Evolutionary conservation across 2,797 vertebrate species (phyloP).

Genomic region (Acipenser transmontanus): DNA sequence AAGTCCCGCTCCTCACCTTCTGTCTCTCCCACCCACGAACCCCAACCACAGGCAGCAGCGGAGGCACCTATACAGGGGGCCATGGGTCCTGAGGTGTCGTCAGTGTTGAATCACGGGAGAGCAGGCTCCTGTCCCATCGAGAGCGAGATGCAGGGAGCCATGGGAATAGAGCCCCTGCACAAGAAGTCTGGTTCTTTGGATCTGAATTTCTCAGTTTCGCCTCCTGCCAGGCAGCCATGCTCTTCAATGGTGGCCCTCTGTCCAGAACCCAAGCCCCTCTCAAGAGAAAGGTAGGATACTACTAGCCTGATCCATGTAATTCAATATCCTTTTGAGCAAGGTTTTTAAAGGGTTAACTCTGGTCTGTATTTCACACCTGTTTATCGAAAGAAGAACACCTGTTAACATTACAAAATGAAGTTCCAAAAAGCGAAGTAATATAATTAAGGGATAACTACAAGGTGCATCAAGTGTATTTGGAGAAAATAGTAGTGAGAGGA

Average conservation of each 20-base stretch:
- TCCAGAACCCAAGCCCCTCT: conserved; percentile 88
- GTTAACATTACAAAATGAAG: too few relatives aligned
- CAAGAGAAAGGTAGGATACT: conserved; percentile 78
- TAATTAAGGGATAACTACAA: too few relatives aligned
- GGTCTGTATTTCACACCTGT: too few relatives aligned
- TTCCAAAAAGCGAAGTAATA: too few relatives aligned
- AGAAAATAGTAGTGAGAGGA: too few relatives aligned
- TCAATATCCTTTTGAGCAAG: too few relatives aligned
- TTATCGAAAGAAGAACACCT: too few relatives aligned
- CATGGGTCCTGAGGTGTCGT: conserved; percentile 53
- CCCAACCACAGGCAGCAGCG: conserved; percentile 39
- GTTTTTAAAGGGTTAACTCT: too few relatives aligned
- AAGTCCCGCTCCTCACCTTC: conserved; percentile 87
- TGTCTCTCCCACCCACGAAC: conserved; percentile 79
- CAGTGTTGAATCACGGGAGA: conserved; percentile 69
- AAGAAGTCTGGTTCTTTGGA: conserved; percentile 94
- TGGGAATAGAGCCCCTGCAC: conserved; percentile 87
- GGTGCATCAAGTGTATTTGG: too few relatives aligned
- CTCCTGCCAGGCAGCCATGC: conserved; percentile 70
- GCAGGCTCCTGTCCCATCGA: conserved; percentile 92
- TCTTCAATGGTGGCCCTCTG: conserved; percentile 75
- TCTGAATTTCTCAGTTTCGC: conserved; percentile 84
- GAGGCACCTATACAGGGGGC: conserved; percentile 47
- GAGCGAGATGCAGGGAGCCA: conserved; percentile 88
- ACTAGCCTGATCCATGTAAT: too few relatives aligned